These are phyloP conservation scores for western clawed frog (Xenopus tropicalis) DNA, from an alignment of 2,113 vertebrate genomes.

Conservation along the genomic window DNA sequence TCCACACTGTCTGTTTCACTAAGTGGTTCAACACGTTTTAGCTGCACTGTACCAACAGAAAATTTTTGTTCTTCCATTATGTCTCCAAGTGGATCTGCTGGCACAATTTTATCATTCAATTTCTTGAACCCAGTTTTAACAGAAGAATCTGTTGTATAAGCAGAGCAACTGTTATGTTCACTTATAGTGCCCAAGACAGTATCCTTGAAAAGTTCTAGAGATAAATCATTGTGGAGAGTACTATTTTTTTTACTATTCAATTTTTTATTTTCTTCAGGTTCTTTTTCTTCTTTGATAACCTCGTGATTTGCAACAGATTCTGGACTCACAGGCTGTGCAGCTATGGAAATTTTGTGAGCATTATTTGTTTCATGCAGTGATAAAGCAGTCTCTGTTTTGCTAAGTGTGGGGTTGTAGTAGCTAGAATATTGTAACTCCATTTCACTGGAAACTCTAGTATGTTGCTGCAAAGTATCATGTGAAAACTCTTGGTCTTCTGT, in stretches of 20 bases:
- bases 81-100: too few species aligned
- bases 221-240: neutral
- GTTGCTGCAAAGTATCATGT: neutral
- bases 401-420: neutral
- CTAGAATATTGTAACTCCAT: neutral
- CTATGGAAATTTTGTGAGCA: neutral
- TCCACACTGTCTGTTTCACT: conserved; percentile 46
- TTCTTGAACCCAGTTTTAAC: conserved; percentile 56
- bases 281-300: neutral
- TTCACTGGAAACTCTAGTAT: neutral
- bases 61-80: too few species aligned
- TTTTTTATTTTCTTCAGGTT: neutral
- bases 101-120: conserved; percentile 53
- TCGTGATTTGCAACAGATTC: neutral
- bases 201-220: neutral
- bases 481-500: neutral
- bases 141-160: neutral
- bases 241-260: neutral
- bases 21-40: neutral
- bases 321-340: neutral
- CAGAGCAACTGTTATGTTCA: neutral
- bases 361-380: neutral
- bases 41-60: rapidly evolving
- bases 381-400: neutral
- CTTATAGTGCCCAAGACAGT: neutral